phyloP scores from a whole-genome alignment of 2,113 vertebrate genomes.

The Lucifuga dentata region DNA sequence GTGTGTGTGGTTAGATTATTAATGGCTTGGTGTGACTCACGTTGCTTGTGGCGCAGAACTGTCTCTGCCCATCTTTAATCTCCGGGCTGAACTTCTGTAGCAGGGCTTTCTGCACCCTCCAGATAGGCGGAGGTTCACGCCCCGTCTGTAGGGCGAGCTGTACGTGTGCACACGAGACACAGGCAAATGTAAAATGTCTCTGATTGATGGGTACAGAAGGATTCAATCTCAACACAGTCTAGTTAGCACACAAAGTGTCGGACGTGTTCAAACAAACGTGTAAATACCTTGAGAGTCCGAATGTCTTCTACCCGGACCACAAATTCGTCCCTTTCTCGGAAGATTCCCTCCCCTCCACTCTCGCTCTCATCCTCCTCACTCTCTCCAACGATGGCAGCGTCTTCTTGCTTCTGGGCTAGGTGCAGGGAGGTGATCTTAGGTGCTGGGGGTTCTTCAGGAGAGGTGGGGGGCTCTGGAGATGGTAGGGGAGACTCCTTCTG shows the following conservation, averaged over 20 bases:
- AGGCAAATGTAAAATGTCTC: background rate
- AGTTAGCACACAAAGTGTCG: too few species aligned
- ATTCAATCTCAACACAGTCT: background rate
- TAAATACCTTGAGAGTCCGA: conserved; percentile 87
- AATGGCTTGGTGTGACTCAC: conserved; percentile 79
- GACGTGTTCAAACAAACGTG: background rate
- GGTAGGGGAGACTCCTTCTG: conserved; percentile 70
- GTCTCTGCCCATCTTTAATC: conserved; percentile 94
- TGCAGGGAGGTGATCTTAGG: conserved; percentile 86
- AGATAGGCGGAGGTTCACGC: conserved; percentile 91
- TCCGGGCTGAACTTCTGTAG: conserved; percentile 95
- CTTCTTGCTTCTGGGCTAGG: conserved; percentile 92
- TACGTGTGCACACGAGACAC: conserved; percentile 12
- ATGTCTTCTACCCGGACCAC: conserved; percentile 93
- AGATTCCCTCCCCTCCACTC: conserved; percentile 92
- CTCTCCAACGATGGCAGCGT: conserved; percentile 91
- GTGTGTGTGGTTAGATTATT: conserved; percentile 18
- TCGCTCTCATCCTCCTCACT: conserved; percentile 92
- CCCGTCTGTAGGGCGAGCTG: conserved; percentile 91
- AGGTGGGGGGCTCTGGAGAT: conserved; percentile 70
- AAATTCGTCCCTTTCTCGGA: conserved; percentile 92
- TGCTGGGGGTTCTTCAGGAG: conserved; percentile 79
- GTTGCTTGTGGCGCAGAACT: conserved; percentile 94
- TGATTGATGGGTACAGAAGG: background rate
- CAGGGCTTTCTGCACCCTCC: conserved; percentile 94